A percentile compares a stretch with the other conserved stretches of the same genome.
Evolutionary conservation across 2,888 invertebrate species (phyloP).

Genomic region (Drosophila prostipennis): DNA sequence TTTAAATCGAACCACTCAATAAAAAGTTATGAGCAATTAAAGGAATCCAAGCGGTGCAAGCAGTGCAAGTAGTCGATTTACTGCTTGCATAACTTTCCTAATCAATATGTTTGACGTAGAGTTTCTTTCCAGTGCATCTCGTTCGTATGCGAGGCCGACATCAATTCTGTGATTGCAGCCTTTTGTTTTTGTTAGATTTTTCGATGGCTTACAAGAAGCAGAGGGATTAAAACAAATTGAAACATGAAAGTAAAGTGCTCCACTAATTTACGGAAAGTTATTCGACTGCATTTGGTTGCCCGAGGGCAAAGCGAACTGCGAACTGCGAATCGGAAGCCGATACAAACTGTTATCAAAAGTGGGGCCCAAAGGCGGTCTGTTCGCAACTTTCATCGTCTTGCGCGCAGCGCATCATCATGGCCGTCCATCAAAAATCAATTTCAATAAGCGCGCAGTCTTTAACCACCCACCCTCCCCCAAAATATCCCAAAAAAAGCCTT

Average conservation of each 20-base stretch:
- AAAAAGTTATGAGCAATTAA: too few species aligned
- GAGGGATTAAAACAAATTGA: slow-evolving; percentile 31
- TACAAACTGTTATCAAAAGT: slow-evolving; percentile 8
- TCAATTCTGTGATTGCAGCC: slow-evolving; percentile 16
- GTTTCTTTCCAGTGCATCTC: not conserved
- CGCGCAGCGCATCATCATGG: not conserved
- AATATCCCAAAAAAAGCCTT: not conserved
- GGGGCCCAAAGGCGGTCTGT: slow-evolving; percentile 2
- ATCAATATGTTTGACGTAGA: not conserved
- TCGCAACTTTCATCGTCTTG: too few species aligned
- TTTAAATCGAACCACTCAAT: too few species aligned
- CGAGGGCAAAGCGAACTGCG: slow-evolving; percentile 5
- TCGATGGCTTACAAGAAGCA: not conserved
- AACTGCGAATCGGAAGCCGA: slow-evolving; percentile 7
- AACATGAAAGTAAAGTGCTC: slow-evolving; percentile 28
- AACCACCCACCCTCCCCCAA: too few species aligned
- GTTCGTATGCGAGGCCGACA: slow-evolving; percentile 4
- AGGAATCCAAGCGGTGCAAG: too few species aligned
- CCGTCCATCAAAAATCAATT: slow-evolving; percentile 31
- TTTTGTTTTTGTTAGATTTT: slow-evolving; percentile 7
- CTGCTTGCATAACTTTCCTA: too few species aligned
- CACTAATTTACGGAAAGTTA: slow-evolving; percentile 19
- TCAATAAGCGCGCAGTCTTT: not conserved
- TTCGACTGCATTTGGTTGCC: not conserved
- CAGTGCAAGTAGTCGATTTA: too few species aligned